phyloP scores from a whole-genome alignment of 1,140 invertebrate species.

The Liolophura sinensis region DNA sequence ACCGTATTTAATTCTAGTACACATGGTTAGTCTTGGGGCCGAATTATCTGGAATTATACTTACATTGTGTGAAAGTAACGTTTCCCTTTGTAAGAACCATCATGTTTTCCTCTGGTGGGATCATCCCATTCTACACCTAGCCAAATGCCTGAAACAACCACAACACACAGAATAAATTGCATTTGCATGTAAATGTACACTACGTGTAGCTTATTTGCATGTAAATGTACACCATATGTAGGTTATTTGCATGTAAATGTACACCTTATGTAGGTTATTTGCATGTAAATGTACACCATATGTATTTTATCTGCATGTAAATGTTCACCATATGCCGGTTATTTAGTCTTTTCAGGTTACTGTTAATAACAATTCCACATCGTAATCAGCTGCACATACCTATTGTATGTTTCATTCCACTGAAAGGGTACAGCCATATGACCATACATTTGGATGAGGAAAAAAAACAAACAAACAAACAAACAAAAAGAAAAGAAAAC shows the following conservation, averaged over 20 bases:
- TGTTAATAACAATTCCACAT: no score
- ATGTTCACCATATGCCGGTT: no score
- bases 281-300: neutral
- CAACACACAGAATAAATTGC: slow-evolving; percentile 9
- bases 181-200: slow-evolving; percentile 1
- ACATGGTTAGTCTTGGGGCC: no score
- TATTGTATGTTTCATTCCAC: no score
- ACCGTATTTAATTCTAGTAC: no score
- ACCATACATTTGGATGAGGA: no score
- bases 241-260: neutral
- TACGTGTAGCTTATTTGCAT: neutral
- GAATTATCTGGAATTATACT: slow-evolving; percentile 13
- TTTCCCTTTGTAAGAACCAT: slow-evolving; percentile 79
- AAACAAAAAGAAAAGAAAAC: no score
- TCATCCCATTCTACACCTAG: slow-evolving; percentile 95
- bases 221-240: neutral
- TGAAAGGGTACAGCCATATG: no score
- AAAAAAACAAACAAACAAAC: no score
- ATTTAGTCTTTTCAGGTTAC: no score
- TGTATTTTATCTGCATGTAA: neutral
- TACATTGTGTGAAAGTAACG: slow-evolving; percentile 82
- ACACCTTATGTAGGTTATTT: neutral
- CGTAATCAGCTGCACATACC: no score
- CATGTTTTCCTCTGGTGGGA: slow-evolving; percentile 81
- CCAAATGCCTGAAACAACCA: slow-evolving; percentile 67